Evolutionary conservation across 2,113 vertebrate species (phyloP).

Genomic region (Chunga burmeisteri): DNA sequence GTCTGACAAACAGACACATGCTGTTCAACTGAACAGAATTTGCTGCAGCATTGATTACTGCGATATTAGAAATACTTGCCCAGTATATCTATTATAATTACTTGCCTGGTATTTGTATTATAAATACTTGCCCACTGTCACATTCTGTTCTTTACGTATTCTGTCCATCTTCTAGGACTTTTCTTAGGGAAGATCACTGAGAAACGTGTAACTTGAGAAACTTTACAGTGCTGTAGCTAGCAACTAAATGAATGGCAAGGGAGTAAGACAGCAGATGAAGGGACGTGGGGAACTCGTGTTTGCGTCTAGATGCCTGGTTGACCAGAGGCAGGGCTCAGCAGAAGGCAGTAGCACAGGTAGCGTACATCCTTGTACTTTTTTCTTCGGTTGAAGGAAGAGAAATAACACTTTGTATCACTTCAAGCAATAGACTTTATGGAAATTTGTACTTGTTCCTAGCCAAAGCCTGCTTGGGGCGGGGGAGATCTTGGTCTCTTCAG

Average conservation of each 20-base stretch:
- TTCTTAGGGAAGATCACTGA: background rate
- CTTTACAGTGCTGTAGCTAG: background rate
- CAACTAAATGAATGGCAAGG: background rate
- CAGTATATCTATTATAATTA: background rate
- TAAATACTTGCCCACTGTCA: background rate
- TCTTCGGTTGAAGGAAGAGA: background rate
- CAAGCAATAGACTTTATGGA: background rate
- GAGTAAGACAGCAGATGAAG: background rate
- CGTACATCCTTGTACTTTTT: background rate
- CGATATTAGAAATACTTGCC: background rate
- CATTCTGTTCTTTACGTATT: background rate
- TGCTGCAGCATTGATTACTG: background rate
- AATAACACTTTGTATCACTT: background rate
- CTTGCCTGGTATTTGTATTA: background rate
- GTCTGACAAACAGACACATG: background rate
- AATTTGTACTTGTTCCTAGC: background rate
- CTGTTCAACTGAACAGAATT: background rate
- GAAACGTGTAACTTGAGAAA: background rate
- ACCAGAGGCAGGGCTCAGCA: background rate
- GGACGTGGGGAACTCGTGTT: accelerated
- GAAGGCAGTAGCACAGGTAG: too few species aligned
- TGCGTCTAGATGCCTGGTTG: background rate
- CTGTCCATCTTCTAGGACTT: background rate
- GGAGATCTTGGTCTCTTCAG: background rate
- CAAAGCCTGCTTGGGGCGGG: background rate